Base-by-base conservation (phyloP, 2,113 vertebrate genomes). In the Electrona antarctica region DNA sequence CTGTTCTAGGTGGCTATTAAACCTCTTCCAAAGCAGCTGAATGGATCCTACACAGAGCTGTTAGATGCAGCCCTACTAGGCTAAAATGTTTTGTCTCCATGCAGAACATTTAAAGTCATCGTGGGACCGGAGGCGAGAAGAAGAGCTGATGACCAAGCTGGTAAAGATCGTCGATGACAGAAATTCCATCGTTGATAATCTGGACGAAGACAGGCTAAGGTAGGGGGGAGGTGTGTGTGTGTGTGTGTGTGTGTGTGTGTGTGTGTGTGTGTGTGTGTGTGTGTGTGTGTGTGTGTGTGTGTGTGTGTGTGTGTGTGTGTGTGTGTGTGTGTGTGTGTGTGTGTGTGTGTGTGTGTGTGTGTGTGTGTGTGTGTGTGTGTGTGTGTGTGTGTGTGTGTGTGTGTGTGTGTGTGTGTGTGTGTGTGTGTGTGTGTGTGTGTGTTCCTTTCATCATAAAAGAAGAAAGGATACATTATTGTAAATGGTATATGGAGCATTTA, bases 191-290 rank as follows among this genome's bases (percentile, higher is more conserved):
- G 67, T 99, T 1, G 97, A 99, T 0, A 92, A 91, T 13, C 87
- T 99, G 90, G 98, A 98, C 5, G 96, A 98, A 62, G 98, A 99
- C 91, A 83, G 98, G 21, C 83, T 99, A 86, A 94, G 98, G 97
- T 98, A 73, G 45, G 84, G 62, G 2, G 48, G 52, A 8, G 4
- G 33, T 1, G 33, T 59, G 21, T 59, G 57, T 28, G 21, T 10
- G 57, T 11, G 2, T 59, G 57, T 33, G 57, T 59, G 57, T 59
- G 56, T 58, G 21, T 58, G 56, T 8, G 12, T 58, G 21, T 29
- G 56, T 58, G 12, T 29, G 59, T 12, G 33, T 1, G 59, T 60
- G 33, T 45, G 29, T 60, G 10, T 13, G 11, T 60, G 59, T 41
- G 59, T 45, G 12, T 13, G 59, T 8, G 3, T 60, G 28, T 41